Evolutionary conservation across 2,888 invertebrate species (phyloP), one percentile per base, ranked within the genome.

Genomic region (Trilocha varians): DNA sequence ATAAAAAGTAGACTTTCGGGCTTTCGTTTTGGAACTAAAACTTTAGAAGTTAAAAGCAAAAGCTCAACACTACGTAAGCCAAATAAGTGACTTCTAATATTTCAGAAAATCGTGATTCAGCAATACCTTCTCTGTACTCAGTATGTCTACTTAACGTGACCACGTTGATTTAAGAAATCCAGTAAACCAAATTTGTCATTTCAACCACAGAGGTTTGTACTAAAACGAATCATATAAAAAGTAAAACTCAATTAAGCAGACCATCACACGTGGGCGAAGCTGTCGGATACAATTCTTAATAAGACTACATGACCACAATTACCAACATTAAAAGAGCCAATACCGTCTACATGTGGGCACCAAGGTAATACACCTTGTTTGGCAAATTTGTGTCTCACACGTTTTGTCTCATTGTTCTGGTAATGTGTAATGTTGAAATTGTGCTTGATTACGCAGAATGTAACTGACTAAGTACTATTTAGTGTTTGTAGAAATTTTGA

Each of bases 251-350:
- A 65, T 62, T 65, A 63, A 52, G 50, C 50, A 42, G 55, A 47
- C 57, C 50, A 45, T 57, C 45, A 48, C 36, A 50, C 70, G 82
- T 82, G 69, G 83, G 82, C 53, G 62, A 63, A 46, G 45, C 52
- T 55, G 65, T 56, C 67, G 54, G 59, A 57, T 66, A 66, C 70
- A 64, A 62, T 64, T 76, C 78, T 75, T 76, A 82, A 78, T 80
- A 75, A 67, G 67, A 61, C 38, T 16, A 38, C 38, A 57, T 59
- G 65, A 62, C 62, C 67, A 60, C 83, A 83, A 84, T 83, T 83
- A 79, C 75, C 70, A 60, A 66, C 70, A 76, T 80, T 78, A 78
- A 80, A 73, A 76, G 69, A 67, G 64, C 72, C 74, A 70, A 80
- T 77, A 76, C 64, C 53, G 61, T 54, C 55, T 50, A 41, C 53